These are phyloP conservation scores for Hypanus sabinus DNA, from an alignment of 2,113 vertebrate genomes.

Conservation along the genomic window DNA sequence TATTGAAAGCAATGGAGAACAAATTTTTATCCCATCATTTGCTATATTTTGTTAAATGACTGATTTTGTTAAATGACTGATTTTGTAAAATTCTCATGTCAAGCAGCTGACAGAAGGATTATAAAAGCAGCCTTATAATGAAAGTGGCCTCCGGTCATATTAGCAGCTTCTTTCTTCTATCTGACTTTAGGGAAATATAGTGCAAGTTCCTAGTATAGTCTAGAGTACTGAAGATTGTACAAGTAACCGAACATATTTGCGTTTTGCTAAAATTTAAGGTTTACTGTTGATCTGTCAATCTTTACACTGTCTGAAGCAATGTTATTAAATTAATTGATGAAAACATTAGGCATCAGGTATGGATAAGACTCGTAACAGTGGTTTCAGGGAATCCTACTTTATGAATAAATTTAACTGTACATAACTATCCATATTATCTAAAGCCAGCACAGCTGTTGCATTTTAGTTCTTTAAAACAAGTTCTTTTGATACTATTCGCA, in stretches of 20 bases:
- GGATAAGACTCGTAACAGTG: not conserved
- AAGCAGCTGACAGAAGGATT: not conserved
- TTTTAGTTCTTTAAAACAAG: slow-evolving; percentile 23
- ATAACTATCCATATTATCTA: slow-evolving; percentile 20
- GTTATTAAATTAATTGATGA: slow-evolving; percentile 21
- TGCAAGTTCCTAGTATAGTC: slow-evolving; percentile 32
- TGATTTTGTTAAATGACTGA: slow-evolving; percentile 7
- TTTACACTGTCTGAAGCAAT: too few species aligned
- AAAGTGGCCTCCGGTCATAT: not conserved
- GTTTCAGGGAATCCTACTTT: not conserved
- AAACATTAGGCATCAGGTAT: not conserved
- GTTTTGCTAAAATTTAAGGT: not conserved
- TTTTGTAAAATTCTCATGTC: slow-evolving; percentile 16
- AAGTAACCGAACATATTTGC: not conserved
- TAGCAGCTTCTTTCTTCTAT: slow-evolving; percentile 21
- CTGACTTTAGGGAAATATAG: slow-evolving; percentile 18
- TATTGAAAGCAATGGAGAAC: too few species aligned
- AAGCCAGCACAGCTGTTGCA: slow-evolving; percentile 23
- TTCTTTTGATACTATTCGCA: slow-evolving; percentile 16
- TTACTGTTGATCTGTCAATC: not conserved
- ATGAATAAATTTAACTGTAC: not conserved
- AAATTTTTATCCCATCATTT: not conserved
- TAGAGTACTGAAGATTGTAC: not conserved
- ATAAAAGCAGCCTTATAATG: slow-evolving; percentile 5
- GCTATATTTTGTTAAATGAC: not conserved